Evolutionary conservation across 2,888 invertebrate species (phyloP).

Genomic region (Apodemia zela): DNA sequence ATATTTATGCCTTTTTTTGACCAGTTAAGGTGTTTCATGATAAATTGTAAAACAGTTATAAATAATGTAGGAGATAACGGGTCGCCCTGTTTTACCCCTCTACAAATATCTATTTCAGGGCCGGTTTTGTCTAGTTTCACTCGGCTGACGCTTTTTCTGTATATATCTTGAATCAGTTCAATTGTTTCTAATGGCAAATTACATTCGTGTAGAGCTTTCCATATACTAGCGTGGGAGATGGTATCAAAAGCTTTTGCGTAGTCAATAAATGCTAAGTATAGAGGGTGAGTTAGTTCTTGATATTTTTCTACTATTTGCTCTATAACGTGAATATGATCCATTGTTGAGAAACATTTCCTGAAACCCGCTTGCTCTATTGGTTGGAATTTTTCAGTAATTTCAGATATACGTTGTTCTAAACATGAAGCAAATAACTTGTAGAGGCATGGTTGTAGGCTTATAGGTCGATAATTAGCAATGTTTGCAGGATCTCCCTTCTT

Average conservation of each 20-base stretch:
- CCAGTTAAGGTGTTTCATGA: neutral
- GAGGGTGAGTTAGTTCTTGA: no score
- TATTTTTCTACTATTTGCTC: no score
- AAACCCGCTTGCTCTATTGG: neutral
- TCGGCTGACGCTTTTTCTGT: no score
- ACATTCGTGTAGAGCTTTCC: no score
- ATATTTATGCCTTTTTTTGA: neutral
- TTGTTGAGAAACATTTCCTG: neutral
- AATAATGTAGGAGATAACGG: neutral
- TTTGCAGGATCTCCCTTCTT: constrained; percentile 26
- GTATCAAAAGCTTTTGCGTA: no score
- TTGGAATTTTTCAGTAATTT: neutral
- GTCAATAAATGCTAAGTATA: no score
- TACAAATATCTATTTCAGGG: no score
- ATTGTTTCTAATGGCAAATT: no score
- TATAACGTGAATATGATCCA: no score
- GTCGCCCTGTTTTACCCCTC: neutral
- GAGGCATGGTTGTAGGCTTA: constrained; percentile 20
- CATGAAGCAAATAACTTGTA: constrained; percentile 26
- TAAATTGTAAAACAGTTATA: neutral
- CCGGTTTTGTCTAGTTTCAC: no score
- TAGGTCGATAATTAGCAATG: constrained; percentile 25
- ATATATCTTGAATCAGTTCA: no score
- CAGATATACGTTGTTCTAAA: constrained; percentile 15
- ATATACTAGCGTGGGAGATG: no score